Percentiles rank a stretch among this genome's conserved stretches.
phyloP scores from a whole-genome alignment of 2,113 vertebrate genomes.

The Hoplias malabaricus region DNA sequence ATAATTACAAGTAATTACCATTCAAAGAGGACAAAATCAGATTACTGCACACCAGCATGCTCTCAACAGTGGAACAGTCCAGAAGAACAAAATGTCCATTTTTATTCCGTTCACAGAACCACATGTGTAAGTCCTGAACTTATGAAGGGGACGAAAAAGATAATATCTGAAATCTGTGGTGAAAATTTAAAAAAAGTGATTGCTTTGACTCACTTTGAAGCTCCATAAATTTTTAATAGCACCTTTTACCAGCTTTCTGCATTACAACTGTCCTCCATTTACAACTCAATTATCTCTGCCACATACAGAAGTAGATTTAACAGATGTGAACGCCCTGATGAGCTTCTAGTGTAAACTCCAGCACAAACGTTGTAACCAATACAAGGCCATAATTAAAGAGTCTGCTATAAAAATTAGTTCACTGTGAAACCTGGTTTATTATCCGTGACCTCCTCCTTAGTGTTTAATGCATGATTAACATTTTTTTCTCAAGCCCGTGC shows the following conservation, averaged over 20 bases:
- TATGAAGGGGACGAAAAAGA: background rate
- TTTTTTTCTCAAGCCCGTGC: background rate
- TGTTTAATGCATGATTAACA: background rate
- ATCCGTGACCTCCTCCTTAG: background rate
- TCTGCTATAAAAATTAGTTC: background rate
- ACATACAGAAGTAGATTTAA: no score
- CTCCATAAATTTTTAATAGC: no score
- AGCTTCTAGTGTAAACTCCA: background rate
- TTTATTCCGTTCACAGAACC: conserved; percentile 4
- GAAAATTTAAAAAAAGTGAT: background rate
- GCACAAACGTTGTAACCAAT: background rate
- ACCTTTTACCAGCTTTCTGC: no score
- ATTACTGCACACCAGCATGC: conserved; percentile 12
- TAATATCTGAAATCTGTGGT: background rate
- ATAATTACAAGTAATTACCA: conserved; percentile 47
- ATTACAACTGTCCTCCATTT: no score
- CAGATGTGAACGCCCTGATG: background rate
- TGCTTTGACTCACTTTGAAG: no score
- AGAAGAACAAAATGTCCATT: conserved; percentile 10
- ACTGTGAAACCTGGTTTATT: background rate
- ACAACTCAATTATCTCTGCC: no score
- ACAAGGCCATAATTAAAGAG: background rate
- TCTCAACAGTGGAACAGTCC: conserved; percentile 7
- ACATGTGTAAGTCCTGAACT: background rate
- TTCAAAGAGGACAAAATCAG: conserved; percentile 20